Conservation (phyloP, 1,140 invertebrate species). For the Lepidurus apus region DNA sequence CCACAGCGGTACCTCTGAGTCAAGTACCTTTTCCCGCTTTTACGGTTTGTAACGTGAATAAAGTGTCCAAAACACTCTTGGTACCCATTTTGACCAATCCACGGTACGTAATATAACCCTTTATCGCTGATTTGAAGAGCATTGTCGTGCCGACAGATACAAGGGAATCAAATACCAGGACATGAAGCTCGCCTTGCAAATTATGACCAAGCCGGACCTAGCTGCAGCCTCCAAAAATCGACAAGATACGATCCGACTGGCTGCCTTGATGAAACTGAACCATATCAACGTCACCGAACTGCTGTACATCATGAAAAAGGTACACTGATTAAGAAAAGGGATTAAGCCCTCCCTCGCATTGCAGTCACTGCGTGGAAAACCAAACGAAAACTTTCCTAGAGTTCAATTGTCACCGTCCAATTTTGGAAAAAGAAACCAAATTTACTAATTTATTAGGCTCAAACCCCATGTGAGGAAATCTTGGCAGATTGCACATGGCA, state of each 20-base stretch:
- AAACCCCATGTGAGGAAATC: not conserved
- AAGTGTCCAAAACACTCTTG: conserved; percentile 44
- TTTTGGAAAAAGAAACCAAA: not conserved
- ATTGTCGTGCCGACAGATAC: not conserved
- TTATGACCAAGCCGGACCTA: conserved; percentile 10
- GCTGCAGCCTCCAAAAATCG: not conserved
- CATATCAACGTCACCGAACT: not conserved
- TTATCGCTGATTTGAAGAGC: too few relatives aligned
- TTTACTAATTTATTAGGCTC: not conserved
- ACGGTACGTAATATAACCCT: not conserved
- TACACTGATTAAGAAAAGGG: not conserved
- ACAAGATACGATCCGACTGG: not conserved
- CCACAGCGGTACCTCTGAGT: conserved; percentile 61
- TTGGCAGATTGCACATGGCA: not conserved
- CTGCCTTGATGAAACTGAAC: not conserved
- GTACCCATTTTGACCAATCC: not conserved
- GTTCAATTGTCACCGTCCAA: too few relatives aligned
- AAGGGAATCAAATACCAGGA: not conserved
- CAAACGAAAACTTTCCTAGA: too few relatives aligned
- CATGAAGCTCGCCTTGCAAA: not conserved
- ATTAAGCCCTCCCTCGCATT: too few relatives aligned
- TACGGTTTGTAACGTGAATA: conserved; percentile 61
- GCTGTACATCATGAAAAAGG: not conserved
- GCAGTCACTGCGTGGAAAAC: too few relatives aligned
- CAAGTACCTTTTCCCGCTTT: conserved; percentile 63